These are phyloP conservation scores for Lycia hirtaria DNA, from an alignment of 2,888 invertebrate species.

Conservation along the genomic window DNA sequence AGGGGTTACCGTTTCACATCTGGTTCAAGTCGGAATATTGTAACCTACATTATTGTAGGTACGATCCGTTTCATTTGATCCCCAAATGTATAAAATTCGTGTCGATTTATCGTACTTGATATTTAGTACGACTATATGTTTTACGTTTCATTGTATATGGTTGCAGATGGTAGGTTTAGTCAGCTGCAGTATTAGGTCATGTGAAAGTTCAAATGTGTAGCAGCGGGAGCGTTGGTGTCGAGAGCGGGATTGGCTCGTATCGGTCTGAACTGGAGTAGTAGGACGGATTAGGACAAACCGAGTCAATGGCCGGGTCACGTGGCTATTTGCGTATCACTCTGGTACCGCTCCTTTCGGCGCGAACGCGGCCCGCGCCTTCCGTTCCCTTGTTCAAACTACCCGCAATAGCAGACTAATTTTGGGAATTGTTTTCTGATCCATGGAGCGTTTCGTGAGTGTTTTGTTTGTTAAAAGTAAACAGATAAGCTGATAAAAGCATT, in stretches of 20 bases:
- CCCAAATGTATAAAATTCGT: constrained; percentile 38
- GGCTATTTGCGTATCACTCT: constrained; percentile 79
- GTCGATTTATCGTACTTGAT: constrained; percentile 19
- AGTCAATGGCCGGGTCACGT: constrained; percentile 85
- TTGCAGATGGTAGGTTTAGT: constrained; percentile 48
- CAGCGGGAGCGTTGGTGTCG: constrained; percentile 37
- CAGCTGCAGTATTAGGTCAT: constrained; percentile 65
- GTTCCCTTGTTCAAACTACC: constrained; percentile 72
- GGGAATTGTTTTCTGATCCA: constrained; percentile 62
- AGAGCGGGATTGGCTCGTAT: constrained; percentile 53
- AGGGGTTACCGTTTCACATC: constrained; percentile 56
- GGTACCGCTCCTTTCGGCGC: constrained; percentile 67
- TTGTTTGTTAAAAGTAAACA: constrained; percentile 32
- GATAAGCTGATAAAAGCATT: constrained; percentile 11
- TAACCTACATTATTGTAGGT: constrained; percentile 44
- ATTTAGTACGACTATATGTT: constrained; percentile 19
- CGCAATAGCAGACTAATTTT: constrained; percentile 71
- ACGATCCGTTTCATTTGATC: constrained; percentile 38
- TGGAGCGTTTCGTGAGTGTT: constrained; percentile 48
- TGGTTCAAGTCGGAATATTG: constrained; percentile 50
- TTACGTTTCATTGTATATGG: constrained; percentile 27
- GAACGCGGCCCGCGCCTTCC: constrained; percentile 60
- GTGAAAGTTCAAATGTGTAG: constrained; percentile 60
- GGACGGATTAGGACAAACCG: constrained; percentile 84
- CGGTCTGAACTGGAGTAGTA: constrained; percentile 80